phyloP scores from a whole-genome alignment of 1,140 invertebrate species.

The Cydia amplana region DNA sequence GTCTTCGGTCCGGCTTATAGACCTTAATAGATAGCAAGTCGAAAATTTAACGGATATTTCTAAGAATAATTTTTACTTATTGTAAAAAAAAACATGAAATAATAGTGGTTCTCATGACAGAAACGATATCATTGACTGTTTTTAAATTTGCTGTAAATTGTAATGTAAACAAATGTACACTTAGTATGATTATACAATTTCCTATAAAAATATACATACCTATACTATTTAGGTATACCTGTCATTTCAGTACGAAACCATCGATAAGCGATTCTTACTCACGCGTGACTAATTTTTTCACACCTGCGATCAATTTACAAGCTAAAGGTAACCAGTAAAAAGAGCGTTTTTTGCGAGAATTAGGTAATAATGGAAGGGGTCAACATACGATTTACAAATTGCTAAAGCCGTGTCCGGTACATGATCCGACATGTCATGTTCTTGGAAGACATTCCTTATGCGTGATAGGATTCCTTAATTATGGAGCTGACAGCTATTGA shows the following conservation, averaged over 20 bases:
- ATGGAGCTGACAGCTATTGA: conserved; percentile 24
- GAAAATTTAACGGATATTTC: too few relatives aligned
- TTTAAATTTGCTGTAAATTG: background rate
- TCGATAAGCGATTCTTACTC: background rate
- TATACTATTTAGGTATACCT: too few relatives aligned
- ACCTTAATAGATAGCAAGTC: too few relatives aligned
- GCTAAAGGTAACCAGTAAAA: conserved; percentile 34
- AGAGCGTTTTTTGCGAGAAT: conserved; percentile 42
- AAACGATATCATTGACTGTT: background rate
- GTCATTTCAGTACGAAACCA: background rate
- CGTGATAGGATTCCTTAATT: conserved; percentile 10
- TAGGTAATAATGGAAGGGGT: conserved; percentile 45
- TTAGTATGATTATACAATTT: too few relatives aligned
- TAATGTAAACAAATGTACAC: background rate
- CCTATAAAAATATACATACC: too few relatives aligned
- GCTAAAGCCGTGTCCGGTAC: conserved; percentile 41
- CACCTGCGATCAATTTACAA: conserved; percentile 36
- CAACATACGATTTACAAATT: conserved; percentile 44
- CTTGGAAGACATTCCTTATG: conserved; percentile 40
- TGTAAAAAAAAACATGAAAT: too few relatives aligned
- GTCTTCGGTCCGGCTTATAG: too few relatives aligned
- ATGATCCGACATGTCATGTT: conserved; percentile 42
- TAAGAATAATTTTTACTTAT: too few relatives aligned
- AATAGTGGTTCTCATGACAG: too few relatives aligned
- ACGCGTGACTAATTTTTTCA: conserved; percentile 27